Percentiles rank a stretch among this genome's conserved stretches.
These are phyloP conservation scores for Lymantria dispar DNA, from an alignment of 2,888 invertebrate genomes.

Conservation along the genomic window DNA sequence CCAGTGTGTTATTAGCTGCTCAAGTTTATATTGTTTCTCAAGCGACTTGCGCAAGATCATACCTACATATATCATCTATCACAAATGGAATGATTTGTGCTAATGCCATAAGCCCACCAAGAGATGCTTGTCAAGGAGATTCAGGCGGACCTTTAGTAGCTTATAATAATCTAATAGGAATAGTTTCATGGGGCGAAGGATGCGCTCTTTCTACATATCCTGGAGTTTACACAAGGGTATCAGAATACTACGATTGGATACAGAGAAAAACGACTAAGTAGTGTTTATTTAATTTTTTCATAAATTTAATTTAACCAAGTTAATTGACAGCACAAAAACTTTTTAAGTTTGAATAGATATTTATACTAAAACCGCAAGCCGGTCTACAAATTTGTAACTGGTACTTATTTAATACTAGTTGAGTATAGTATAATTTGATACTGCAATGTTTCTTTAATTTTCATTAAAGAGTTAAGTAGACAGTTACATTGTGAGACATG, in stretches of 20 bases:
- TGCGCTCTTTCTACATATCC: constrained; percentile 78
- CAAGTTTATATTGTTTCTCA: constrained; percentile 63
- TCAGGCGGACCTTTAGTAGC: constrained; percentile 84
- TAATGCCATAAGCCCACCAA: constrained; percentile 45
- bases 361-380: too few species aligned
- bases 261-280: neutral
- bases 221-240: constrained; percentile 81
- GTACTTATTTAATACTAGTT: too few species aligned
- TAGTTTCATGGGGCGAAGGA: constrained; percentile 83
- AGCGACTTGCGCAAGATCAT: constrained; percentile 55
- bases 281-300: too few species aligned
- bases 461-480: too few species aligned
- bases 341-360: too few species aligned
- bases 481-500: too few species aligned
- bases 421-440: too few species aligned
- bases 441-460: too few species aligned
- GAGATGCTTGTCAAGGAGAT: constrained; percentile 81
- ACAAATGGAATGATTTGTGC: constrained; percentile 73
- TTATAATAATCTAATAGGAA: constrained; percentile 67
- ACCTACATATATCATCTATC: constrained; percentile 53
- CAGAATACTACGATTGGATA: constrained; percentile 62
- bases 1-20: constrained; percentile 58
- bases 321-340: too few species aligned
- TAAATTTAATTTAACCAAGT: too few species aligned
- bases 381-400: too few species aligned